A percentile compares a stretch with the other conserved stretches of the same genome.
Conservation (phyloP, 2,888 invertebrate genomes). For the Andrena trimmerana region DNA sequence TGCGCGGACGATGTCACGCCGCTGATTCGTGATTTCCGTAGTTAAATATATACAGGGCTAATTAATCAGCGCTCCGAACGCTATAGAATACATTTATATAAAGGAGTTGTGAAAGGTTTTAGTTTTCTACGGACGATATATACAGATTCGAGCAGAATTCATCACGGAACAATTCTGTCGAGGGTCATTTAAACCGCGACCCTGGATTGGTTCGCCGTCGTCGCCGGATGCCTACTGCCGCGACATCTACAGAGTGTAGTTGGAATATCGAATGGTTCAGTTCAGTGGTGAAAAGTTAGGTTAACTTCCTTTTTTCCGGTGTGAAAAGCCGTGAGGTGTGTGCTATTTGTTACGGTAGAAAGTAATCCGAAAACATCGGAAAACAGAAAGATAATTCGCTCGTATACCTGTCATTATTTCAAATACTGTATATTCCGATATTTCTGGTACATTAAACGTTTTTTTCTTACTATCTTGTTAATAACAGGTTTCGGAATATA, state of each 20-base stretch:
- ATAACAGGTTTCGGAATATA: slow-evolving; percentile 3
- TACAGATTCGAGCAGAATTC: slow-evolving; percentile 26
- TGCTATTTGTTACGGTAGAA: slow-evolving; percentile 66
- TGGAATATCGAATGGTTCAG: slow-evolving; percentile 1
- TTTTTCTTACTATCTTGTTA: slow-evolving; percentile 37
- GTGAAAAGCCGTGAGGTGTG: slow-evolving; percentile 78
- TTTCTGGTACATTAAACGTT: slow-evolving; percentile 32
- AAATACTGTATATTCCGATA: slow-evolving; percentile 39
- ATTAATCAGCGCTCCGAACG: background rate
- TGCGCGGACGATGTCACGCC: background rate
- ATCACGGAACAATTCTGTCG: slow-evolving; percentile 18
- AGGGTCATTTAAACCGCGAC: slow-evolving; percentile 38
- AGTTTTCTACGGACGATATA: background rate
- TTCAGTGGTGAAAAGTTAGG: slow-evolving; percentile 57
- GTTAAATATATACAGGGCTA: background rate
- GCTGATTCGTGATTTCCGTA: background rate
- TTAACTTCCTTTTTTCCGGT: slow-evolving; percentile 80
- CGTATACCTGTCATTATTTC: slow-evolving; percentile 12
- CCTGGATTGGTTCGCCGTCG: slow-evolving; percentile 31
- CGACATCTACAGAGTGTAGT: slow-evolving; percentile 47
- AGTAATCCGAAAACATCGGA: slow-evolving; percentile 80
- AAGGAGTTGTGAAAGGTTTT: background rate
- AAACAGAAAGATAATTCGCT: slow-evolving; percentile 63
- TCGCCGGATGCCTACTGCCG: slow-evolving; percentile 44
- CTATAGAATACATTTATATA: background rate